Conservation (phyloP, 1,140 invertebrate species). For the Bicyclus anynana region DNA sequence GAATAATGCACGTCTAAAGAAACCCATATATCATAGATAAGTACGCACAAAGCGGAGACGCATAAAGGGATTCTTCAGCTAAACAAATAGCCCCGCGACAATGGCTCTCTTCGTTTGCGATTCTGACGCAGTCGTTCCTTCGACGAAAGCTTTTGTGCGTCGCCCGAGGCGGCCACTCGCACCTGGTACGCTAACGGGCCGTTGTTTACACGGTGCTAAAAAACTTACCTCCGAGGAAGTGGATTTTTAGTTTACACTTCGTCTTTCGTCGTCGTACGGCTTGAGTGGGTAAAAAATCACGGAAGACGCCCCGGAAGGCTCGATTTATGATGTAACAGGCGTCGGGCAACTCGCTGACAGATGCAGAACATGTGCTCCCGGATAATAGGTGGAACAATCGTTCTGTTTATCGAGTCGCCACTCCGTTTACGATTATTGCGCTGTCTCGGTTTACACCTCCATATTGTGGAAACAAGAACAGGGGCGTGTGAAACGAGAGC, state of each 20-base stretch:
- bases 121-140: conserved; percentile 55
- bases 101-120: conserved; percentile 44
- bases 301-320: conserved; percentile 67
- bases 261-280: conserved; percentile 68
- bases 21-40: conserved; percentile 66
- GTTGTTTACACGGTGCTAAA: conserved; percentile 61
- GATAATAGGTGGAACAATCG: conserved; percentile 54
- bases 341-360: conserved; percentile 56
- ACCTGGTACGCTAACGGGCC: conserved; percentile 63
- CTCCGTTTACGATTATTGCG: conserved; percentile 56
- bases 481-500: conserved; percentile 63
- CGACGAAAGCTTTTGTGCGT: conserved; percentile 67
- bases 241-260: conserved; percentile 67
- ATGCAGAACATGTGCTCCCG: conserved; percentile 55
- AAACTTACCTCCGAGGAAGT: conserved; percentile 61
- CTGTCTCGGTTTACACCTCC: conserved; percentile 52
- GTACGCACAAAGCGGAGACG: conserved; percentile 31
- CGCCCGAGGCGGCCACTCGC: conserved; percentile 47
- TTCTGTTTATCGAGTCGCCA: conserved; percentile 48
- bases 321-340: conserved; percentile 69
- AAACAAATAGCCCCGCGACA: conserved; percentile 57
- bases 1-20: conserved; percentile 40
- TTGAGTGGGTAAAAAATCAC: conserved; percentile 62
- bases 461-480: conserved; percentile 44
- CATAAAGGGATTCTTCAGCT: conserved; percentile 58